Base-by-base conservation (phyloP, 2,888 invertebrate species). In the Drosophila demipolita region DNA sequence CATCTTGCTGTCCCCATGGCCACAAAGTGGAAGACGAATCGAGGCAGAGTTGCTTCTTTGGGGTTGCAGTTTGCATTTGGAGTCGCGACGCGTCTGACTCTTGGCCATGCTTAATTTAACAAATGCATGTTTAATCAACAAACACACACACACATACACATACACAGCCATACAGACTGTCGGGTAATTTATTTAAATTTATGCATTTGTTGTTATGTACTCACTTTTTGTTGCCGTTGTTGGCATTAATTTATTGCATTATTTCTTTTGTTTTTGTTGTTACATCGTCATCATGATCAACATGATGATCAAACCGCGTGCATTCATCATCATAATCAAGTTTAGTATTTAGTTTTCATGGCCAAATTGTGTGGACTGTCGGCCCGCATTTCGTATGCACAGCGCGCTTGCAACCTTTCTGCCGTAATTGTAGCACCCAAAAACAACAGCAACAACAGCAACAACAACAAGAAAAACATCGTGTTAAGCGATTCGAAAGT, bases 101-200 rank as follows among this genome's bases (percentile, higher is more conserved):
- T 54, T 64, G 66, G 71, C 66, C 66, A 77, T 78, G 86, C 84
- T 76, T 75, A 87, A 87, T 87, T 86, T 79, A 87, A 79, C 81
- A 83, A 87, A 79, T 78, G 78, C 78, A 80, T 80, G 78, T 72
- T 81, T 80, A 72, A 79, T 72, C 66, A 70, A 73, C 54, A 59
- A 52, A 60, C 48, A 67, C 26, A 58, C 38, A 68, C 23, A 32
- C 53, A 54, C 17, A 38, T 12, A 36, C 33, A 53, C 9, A 54
- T 17, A 36, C 33, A 53, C 7, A 53, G 8, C 49, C n/a, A 26
- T 8, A 32, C 8, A 50, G 17, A 50, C 36, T 40, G 26, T 12
- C 59, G 33, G 40, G 58, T 52, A 73, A 68, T 48, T 66, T 78
- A 73, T 79, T 63, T 64, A 55, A 73, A 79, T 75, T 73, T 69